These are phyloP conservation scores for Tetranychus cinnabarinus DNA, from an alignment of 1,140 invertebrate genomes.

Conservation along the genomic window DNA sequence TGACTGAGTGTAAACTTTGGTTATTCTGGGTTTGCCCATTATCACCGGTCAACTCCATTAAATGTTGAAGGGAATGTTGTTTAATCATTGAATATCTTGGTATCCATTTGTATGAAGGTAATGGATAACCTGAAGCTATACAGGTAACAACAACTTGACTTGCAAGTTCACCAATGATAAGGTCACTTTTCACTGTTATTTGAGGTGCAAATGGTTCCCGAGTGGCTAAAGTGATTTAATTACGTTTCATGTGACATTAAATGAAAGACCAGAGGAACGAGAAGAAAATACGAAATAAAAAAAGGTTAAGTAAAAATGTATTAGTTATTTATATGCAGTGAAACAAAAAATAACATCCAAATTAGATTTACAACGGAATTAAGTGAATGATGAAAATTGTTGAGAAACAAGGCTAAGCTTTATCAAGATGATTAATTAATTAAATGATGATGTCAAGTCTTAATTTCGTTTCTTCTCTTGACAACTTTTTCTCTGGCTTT, in stretches of 20 bases:
- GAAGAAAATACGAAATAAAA: background rate
- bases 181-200: conserved; percentile 7
- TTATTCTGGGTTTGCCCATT: too few species aligned
- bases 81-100: too few species aligned
- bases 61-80: too few species aligned
- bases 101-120: conserved; percentile 14
- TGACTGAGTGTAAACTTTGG: background rate
- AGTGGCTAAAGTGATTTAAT: conserved; percentile 2
- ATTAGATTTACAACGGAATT: too few species aligned
- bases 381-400: conserved; percentile 13
- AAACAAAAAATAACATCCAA: too few species aligned
- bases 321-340: too few species aligned
- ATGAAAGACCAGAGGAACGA: background rate
- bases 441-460: background rate
- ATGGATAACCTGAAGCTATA: conserved; percentile 18
- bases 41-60: too few species aligned
- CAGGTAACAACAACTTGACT: conserved; percentile 20
- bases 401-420: background rate
- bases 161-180: conserved; percentile 5
- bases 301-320: background rate
- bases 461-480: background rate
- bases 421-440: background rate
- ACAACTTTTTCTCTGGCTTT: too few species aligned
- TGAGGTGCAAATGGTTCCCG: conserved; percentile 13
- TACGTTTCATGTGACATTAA: too few species aligned